Conservation (phyloP, 2,113 vertebrate species). For the Pseudorhombus dupliciocellatus region DNA sequence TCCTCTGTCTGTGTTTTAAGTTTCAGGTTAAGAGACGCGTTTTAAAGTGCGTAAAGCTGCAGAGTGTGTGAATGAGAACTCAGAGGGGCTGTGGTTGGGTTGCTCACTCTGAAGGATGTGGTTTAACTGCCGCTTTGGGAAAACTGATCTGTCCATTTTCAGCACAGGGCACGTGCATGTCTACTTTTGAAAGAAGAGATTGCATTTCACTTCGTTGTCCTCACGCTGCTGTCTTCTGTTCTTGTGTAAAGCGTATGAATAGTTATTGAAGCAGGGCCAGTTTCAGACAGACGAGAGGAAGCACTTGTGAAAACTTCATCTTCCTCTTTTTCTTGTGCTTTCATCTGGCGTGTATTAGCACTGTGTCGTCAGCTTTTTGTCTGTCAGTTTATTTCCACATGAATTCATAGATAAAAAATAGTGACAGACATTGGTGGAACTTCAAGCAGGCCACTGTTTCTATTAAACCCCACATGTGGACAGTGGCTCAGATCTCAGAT, state of each 20-base stretch:
- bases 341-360: conserved; percentile 52
- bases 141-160: neutral
- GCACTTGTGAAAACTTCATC: conserved; percentile 64
- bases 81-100: conserved; percentile 24
- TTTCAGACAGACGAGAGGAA: conserved; percentile 59
- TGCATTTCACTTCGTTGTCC: neutral
- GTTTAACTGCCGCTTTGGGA: conserved; percentile 62
- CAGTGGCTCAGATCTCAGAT: neutral
- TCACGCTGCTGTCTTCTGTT: neutral
- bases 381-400: conserved; percentile 38
- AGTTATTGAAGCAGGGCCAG: neutral
- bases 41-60: neutral
- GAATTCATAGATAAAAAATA: conserved; percentile 5
- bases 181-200: neutral
- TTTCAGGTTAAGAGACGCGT: neutral
- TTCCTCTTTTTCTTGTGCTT: conserved; percentile 68
- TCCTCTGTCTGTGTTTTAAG: neutral
- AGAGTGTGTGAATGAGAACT: neutral
- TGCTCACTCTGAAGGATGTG: conserved; percentile 65
- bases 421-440: neutral
- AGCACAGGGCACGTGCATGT: neutral
- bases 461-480: neutral
- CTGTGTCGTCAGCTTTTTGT: conserved; percentile 42
- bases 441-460: neutral
- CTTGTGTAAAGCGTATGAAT: neutral